A percentile compares a stretch with the other conserved stretches of the same genome.
Evolutionary conservation across 2,888 invertebrate species (phyloP).

Genomic region (Mylabris sibirica): DNA sequence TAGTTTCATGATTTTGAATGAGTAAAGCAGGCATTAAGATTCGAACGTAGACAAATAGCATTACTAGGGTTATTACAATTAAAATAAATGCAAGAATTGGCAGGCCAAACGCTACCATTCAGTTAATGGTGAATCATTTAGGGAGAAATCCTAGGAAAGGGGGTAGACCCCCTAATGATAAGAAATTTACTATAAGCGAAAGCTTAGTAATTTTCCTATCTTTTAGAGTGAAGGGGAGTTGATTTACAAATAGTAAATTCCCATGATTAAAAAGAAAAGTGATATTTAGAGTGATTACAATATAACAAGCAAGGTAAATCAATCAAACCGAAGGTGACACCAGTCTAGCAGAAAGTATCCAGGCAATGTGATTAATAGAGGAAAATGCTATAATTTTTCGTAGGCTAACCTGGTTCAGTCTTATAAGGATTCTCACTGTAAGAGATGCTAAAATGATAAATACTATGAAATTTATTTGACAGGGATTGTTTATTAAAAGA

Average conservation of each 20-base stretch:
- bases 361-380: slow-evolving; percentile 71
- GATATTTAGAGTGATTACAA: no score
- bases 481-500: slow-evolving; percentile 54
- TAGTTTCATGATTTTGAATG: slow-evolving; percentile 51
- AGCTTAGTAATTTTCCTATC: no score
- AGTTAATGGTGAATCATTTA: slow-evolving; percentile 68
- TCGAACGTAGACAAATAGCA: slow-evolving; percentile 67
- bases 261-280: no score
- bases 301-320: no score
- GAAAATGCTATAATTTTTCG: slow-evolving; percentile 70
- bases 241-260: no score
- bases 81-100: slow-evolving; percentile 63
- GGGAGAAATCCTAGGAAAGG: no score
- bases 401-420: slow-evolving; percentile 57
- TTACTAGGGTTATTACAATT: slow-evolving; percentile 65
- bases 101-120: slow-evolving; percentile 56
- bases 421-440: slow-evolving; percentile 63
- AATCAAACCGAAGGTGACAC: slow-evolving; percentile 41
- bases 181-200: no score
- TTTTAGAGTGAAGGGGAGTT: no score
- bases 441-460: slow-evolving; percentile 62
- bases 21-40: slow-evolving; percentile 63
- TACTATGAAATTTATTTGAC: slow-evolving; percentile 16
- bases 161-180: no score
- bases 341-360: slow-evolving; percentile 53